Evolutionary conservation across 2,797 vertebrate species (phyloP).

Genomic region (Tapera naevia): DNA sequence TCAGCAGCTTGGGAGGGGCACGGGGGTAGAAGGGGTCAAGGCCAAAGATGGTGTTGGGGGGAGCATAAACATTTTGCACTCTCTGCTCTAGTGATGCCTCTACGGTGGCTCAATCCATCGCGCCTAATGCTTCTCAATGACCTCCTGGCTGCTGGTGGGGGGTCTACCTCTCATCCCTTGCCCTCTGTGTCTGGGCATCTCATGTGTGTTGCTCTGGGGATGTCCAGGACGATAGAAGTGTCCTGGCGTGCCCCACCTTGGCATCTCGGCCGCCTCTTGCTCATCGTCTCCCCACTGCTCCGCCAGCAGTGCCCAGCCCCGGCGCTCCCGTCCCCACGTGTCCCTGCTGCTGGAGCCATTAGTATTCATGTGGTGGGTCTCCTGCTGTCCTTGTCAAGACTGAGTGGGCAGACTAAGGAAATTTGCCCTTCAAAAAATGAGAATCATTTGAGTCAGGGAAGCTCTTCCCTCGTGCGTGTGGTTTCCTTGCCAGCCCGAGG

Average conservation of each 20-base stretch:
- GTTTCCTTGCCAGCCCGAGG: slow-evolving; percentile 57
- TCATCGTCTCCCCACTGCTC: not conserved
- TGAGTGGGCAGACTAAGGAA: slow-evolving; percentile 57
- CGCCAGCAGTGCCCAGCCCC: not conserved
- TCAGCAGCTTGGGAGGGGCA: slow-evolving; percentile 52
- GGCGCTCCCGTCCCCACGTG: not conserved
- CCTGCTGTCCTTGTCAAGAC: slow-evolving; percentile 70
- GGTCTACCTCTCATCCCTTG: not conserved
- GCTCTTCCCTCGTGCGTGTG: slow-evolving; percentile 31
- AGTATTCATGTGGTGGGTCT: slow-evolving; percentile 53
- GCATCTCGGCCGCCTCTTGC: fast-evolving
- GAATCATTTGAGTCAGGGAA: slow-evolving; percentile 53
- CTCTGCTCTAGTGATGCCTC: not conserved
- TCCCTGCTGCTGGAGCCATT: not conserved
- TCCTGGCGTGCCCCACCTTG: fast-evolving
- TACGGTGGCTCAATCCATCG: not conserved
- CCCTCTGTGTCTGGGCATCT: not conserved
- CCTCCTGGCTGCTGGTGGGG: not conserved
- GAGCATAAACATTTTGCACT: slow-evolving; percentile 38
- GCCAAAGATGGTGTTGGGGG: slow-evolving; percentile 51
- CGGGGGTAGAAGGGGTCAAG: slow-evolving; percentile 74
- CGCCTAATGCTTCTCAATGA: not conserved
- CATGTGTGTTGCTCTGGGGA: not conserved
- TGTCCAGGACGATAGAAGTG: not conserved
- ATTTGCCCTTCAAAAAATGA: slow-evolving; percentile 72